Base-by-base conservation (phyloP, 2,797 vertebrate genomes). In the Menidia menidia region DNA sequence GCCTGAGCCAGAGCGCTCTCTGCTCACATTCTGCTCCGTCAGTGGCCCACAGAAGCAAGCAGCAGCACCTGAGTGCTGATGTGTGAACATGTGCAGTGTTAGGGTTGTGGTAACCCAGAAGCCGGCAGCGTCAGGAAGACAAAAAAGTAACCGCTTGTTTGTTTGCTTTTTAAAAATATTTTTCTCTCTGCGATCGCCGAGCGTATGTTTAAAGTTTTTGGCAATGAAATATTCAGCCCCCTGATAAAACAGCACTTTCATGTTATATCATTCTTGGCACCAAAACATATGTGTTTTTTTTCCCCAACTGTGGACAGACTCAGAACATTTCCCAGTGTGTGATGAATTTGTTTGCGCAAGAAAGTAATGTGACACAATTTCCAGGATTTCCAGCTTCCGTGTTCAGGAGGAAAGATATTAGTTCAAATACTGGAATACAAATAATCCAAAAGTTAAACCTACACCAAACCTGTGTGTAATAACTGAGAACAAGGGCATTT, bases 401-500 rank as follows among this genome's bases (percentile, higher is more conserved):
- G 39, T 25, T 39, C 0, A 42, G 1, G 0, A 41, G 0, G 33
- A 9, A 12, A 30, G 14, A 0, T 7, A 30, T 43, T 53, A 4
- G 6, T 32, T 39, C 10, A 10, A 39, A 39, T 7, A 39, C 10
- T 39, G 35, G 7, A 10, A 39, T 39, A 39, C 25, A 25, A 25
- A 25, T 25, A 25, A 1, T 25, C 35, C 35, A 39, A 39, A 39
- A 39, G 35, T 19, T 43, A 32, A 11, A 54, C 50, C 31, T 0
- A 0, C 31, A 64, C 51, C 0, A 11, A 44, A 1, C 1, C 0
- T 32, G n/a, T 43, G 25, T 25, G 1, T 25, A 25, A 25, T 50
- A 25, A 50, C 18, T 10, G 19, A 25, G 48, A 19, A 11, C 19
- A 10, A 18, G 7, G 35, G 35, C 35, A 25, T 25, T 25, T 25